Percentiles rank a stretch among this genome's conserved stretches.
Conservation (phyloP, 2,797 vertebrate genomes). For the Chanos chanos region DNA sequence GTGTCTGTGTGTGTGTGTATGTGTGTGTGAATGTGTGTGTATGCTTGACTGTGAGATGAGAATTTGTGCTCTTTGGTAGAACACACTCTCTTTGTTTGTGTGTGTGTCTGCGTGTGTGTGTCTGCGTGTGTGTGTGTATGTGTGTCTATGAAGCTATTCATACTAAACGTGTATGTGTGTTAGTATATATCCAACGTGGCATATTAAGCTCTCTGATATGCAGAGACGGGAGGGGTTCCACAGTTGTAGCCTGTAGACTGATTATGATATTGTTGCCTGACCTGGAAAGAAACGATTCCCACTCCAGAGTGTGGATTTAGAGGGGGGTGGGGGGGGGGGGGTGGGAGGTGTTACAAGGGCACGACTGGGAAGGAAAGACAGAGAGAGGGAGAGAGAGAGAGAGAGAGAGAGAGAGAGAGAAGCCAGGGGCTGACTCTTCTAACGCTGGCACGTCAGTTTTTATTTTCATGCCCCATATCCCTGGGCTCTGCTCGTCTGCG, state of each 20-base stretch:
- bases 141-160: constrained; percentile 16
- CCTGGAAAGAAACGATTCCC: constrained; percentile 58
- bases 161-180: not conserved
- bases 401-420: constrained; percentile 15
- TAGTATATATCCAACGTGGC: not conserved
- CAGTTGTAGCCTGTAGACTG: constrained; percentile 44
- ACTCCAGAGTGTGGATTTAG: constrained; percentile 26
- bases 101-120: constrained; percentile 13
- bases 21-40: not conserved
- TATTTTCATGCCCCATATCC: constrained; percentile 54
- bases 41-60: constrained; percentile 18
- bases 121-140: not conserved
- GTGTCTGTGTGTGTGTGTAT: constrained; percentile 15
- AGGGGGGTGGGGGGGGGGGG: not conserved
- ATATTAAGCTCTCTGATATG: constrained; percentile 35
- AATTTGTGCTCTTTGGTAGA: no score
- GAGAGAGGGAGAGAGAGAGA: not conserved
- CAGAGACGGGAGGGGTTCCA: constrained; percentile 50
- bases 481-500: constrained; percentile 22
- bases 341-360: not conserved
- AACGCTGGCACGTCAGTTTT: constrained; percentile 40
- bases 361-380: not conserved
- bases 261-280: constrained; percentile 59
- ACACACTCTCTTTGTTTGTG: not conserved
- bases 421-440: constrained; percentile 24